Conservation (phyloP, 2,113 vertebrate genomes). For the Gavialis gangeticus region DNA sequence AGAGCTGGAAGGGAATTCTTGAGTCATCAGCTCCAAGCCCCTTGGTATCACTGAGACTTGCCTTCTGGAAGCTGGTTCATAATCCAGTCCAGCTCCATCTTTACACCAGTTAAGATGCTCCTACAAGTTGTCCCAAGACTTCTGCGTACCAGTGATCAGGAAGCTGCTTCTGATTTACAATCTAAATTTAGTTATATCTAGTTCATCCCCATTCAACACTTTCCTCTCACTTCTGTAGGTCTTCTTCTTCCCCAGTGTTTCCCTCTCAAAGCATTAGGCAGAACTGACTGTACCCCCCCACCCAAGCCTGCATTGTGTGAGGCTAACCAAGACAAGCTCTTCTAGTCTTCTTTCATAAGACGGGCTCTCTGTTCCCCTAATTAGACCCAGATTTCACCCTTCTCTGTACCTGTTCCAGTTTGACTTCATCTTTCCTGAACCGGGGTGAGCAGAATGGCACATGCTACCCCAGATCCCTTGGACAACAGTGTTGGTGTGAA, state of each 20-base stretch:
- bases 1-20: too few relatives aligned
- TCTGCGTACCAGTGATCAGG: not conserved
- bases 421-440: not conserved
- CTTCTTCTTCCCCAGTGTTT: slow-evolving; percentile 6
- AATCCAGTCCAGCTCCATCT: too few relatives aligned
- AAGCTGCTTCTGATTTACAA: slow-evolving; percentile 49
- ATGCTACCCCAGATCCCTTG: not conserved
- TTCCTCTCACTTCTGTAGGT: slow-evolving; percentile 38
- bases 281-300: not conserved
- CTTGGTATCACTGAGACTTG: not conserved
- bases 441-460: not conserved
- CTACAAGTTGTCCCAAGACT: slow-evolving; percentile 26
- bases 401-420: slow-evolving; percentile 22
- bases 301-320: slow-evolving; percentile 36
- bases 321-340: not conserved
- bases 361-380: not conserved
- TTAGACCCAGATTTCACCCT: not conserved
- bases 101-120: not conserved
- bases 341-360: not conserved
- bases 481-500: rapidly evolving
- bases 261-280: not conserved
- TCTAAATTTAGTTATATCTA: slow-evolving; percentile 52
- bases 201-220: slow-evolving; percentile 33
- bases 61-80: too few relatives aligned
- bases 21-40: not conserved